Base-by-base conservation (phyloP, 1,140 invertebrate genomes). In the Proales similis region DNA sequence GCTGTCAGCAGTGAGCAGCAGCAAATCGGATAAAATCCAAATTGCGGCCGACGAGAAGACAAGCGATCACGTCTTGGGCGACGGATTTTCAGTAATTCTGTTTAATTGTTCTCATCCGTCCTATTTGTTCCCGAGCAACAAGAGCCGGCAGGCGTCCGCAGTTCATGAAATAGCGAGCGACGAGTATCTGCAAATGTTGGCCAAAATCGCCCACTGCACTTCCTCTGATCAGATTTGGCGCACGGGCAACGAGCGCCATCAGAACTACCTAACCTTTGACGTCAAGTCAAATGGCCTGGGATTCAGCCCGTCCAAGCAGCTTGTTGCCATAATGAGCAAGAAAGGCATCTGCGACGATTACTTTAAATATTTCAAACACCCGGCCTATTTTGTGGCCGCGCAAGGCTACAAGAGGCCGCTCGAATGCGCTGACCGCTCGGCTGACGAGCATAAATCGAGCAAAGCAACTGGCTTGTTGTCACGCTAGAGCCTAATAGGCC, bases 341-440 rank as follows among this genome's bases (percentile, higher is more conserved):
- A 57, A 57, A 22, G 51, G 33, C 5, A 12, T 57, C 5, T 57
- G 51, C 30, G 51, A 57, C 30, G 51, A 57, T 4, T 57, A 42
- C n/a, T 42, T 57, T 36, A 57, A 57, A 22, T 57, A 22, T 39
- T 22, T 57, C n/a, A 27, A 39, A 14, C 51, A 57, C 45, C 51
- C 51, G 4, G 51, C 2, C 3, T 57, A 57, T 39, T 57, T 29
- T 39, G 26, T 57, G 19, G n/a, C n/a, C n/a, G n/a, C n/a, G n/a
- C n/a, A n/a, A n/a, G n/a, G n/a, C n/a, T n/a, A n/a, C n/a, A n/a
- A n/a, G n/a, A n/a, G n/a, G n/a, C n/a, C n/a, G n/a, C n/a, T n/a
- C n/a, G n/a, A n/a, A n/a, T n/a, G n/a, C n/a, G n/a, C n/a, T n/a
- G n/a, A n/a, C n/a, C n/a, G n/a, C n/a, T n/a, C n/a, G n/a, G n/a